Evolutionary conservation across 2,888 invertebrate genomes (phyloP).

Genomic region (Cheilosia pagana): DNA sequence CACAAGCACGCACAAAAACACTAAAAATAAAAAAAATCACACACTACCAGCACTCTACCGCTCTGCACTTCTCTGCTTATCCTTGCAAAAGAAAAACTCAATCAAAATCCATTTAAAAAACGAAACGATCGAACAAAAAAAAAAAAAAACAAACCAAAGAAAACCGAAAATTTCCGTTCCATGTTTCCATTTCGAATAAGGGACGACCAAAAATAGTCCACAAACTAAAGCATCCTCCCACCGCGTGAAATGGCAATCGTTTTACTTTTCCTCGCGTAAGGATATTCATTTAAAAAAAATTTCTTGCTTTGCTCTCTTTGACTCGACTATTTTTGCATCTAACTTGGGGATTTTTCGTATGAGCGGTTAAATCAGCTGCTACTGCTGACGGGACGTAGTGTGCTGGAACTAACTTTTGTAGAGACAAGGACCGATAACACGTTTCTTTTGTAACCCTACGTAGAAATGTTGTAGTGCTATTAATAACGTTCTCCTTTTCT

Average conservation of each 20-base stretch:
- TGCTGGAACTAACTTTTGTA: slow-evolving; percentile 38
- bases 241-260: slow-evolving; percentile 68
- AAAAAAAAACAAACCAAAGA: too few species aligned
- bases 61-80: slow-evolving; percentile 63
- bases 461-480: slow-evolving; percentile 17
- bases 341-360: slow-evolving; percentile 33
- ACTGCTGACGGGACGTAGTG: slow-evolving; percentile 27
- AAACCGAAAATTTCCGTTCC: slow-evolving; percentile 42
- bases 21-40: slow-evolving; percentile 6
- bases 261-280: slow-evolving; percentile 72
- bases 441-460: background rate
- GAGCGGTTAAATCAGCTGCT: slow-evolving; percentile 6
- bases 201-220: slow-evolving; percentile 27
- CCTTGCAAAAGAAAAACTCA: slow-evolving; percentile 47
- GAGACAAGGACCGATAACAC: background rate
- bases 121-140: slow-evolving; percentile 43
- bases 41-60: slow-evolving; percentile 59
- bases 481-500: slow-evolving; percentile 32
- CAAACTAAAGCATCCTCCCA: slow-evolving; percentile 59
- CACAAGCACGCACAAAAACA: slow-evolving; percentile 63
- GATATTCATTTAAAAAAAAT: slow-evolving; percentile 53
- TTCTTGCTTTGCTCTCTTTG: slow-evolving; percentile 17
- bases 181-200: slow-evolving; percentile 52
- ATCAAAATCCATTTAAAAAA: slow-evolving; percentile 54
- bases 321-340: slow-evolving; percentile 22